Percentiles rank a stretch among this genome's conserved stretches.
Conservation (phyloP, 2,113 vertebrate species). For the Saimiri boliviensis region DNA sequence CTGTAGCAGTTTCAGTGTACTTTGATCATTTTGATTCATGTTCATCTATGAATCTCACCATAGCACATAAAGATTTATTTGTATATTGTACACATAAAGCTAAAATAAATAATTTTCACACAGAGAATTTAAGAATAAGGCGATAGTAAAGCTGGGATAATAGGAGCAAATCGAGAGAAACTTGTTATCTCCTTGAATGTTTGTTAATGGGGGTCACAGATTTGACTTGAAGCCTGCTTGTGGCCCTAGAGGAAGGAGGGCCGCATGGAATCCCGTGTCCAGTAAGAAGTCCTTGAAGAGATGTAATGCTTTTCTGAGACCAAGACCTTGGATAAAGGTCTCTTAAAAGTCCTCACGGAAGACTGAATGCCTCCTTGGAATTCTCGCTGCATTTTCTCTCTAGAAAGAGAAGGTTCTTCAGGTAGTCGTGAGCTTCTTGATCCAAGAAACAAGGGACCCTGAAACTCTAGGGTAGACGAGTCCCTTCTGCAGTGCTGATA, state of each 20-base stretch:
- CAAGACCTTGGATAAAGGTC: neutral
- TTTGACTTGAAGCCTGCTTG: neutral
- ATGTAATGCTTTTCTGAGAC: slow-evolving; percentile 15
- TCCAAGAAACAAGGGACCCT: neutral
- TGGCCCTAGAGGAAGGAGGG: neutral
- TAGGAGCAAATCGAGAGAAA: neutral
- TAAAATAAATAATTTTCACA: neutral
- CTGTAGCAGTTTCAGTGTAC: neutral
- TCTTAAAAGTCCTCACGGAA: neutral
- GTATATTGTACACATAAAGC: neutral
- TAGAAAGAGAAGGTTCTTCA: neutral
- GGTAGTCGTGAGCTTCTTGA: neutral
- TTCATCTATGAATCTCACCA: neutral
- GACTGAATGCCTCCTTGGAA: neutral
- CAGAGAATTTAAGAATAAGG: neutral
- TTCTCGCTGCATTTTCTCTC: neutral
- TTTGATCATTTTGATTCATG: neutral
- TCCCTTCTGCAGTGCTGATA: neutral
- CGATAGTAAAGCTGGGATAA: neutral
- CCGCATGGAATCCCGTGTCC: neutral
- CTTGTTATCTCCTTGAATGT: neutral
- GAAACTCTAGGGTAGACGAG: neutral
- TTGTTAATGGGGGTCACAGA: neutral
- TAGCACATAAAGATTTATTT: neutral
- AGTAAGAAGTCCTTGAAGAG: neutral